Percentiles rank a stretch among this genome's conserved stretches.
Evolutionary conservation across 2,888 invertebrate species (phyloP).

Genomic region (Tanypteryx hageni): DNA sequence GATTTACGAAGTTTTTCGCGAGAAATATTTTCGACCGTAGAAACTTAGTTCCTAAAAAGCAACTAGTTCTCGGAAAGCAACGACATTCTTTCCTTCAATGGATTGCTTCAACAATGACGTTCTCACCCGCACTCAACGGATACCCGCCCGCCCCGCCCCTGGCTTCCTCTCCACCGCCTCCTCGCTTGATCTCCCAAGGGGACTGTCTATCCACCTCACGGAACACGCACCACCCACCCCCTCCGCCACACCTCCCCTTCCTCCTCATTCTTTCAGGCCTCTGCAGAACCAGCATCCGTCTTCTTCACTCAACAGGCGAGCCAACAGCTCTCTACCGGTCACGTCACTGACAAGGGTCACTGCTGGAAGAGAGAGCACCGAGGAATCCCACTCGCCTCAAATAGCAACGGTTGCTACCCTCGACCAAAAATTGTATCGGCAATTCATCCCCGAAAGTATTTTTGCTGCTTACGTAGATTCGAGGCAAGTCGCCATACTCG

Average conservation of each 20-base stretch:
- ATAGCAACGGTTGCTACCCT: neutral
- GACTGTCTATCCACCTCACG: neutral
- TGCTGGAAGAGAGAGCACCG: constrained; percentile 2
- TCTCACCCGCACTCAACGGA: neutral
- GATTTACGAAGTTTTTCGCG: neutral
- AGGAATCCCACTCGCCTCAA: constrained; percentile 10
- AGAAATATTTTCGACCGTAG: neutral
- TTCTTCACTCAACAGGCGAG: constrained; percentile 63
- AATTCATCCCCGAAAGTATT: neutral
- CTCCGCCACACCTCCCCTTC: neutral
- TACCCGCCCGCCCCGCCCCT: neutral
- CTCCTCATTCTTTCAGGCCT: constrained; percentile 25
- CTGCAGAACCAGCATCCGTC: constrained; percentile 55
- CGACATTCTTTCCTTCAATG: neutral
- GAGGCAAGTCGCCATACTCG: too few relatives aligned
- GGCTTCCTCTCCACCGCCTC: neutral
- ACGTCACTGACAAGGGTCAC: constrained; percentile 35
- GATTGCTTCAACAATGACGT: neutral
- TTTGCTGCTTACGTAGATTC: too few relatives aligned
- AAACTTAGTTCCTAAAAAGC: neutral
- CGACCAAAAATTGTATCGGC: neutral
- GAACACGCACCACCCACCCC: neutral
- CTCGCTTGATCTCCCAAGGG: constrained; percentile 53
- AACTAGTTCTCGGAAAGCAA: neutral
- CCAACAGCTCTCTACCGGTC: constrained; percentile 36